Evolutionary conservation across 1,140 invertebrate genomes (phyloP).

Genomic region (Eupeodes corollae): DNA sequence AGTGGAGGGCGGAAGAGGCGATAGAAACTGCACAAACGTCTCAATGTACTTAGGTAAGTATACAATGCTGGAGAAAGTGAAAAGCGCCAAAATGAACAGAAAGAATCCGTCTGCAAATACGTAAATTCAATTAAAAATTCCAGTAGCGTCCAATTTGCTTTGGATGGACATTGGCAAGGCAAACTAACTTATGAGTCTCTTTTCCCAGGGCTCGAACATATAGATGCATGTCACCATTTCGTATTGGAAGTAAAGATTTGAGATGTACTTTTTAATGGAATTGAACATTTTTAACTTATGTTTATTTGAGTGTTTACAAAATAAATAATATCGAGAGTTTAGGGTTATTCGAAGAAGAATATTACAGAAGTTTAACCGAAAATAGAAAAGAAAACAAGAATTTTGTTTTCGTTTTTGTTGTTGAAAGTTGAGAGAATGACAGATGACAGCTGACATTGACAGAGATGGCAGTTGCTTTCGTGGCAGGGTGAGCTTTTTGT

Average conservation of each 20-base stretch:
- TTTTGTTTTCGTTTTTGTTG: too few species aligned
- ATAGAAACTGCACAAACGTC: conserved; percentile 12
- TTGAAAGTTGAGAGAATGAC: too few species aligned
- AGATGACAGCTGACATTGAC: too few species aligned
- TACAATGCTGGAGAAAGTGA: conserved; percentile 30
- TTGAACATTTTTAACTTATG: conserved; percentile 19
- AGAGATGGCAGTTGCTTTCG: too few species aligned
- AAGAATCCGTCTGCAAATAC: conserved; percentile 23
- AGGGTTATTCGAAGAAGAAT: too few species aligned
- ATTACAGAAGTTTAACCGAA: too few species aligned
- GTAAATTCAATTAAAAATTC: not conserved
- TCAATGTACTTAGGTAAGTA: conserved; percentile 29
- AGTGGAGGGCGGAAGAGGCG: conserved; percentile 2
- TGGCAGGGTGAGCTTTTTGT: too few species aligned
- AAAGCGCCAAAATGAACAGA: conserved; percentile 18
- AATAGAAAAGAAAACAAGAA: too few species aligned
- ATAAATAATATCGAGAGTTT: too few species aligned
- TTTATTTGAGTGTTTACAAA: not conserved
- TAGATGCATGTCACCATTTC: conserved; percentile 26
- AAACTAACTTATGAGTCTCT: conserved; percentile 26
- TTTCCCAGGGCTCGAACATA: conserved; percentile 36
- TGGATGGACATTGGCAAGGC: not conserved
- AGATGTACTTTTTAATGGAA: conserved; percentile 16
- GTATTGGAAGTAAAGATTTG: conserved; percentile 27
- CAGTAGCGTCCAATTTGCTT: not conserved